A percentile compares a stretch with the other conserved stretches of the same genome.
Evolutionary conservation across 2,113 vertebrate genomes (phyloP).

Genomic region (Mormoops blainvillei): DNA sequence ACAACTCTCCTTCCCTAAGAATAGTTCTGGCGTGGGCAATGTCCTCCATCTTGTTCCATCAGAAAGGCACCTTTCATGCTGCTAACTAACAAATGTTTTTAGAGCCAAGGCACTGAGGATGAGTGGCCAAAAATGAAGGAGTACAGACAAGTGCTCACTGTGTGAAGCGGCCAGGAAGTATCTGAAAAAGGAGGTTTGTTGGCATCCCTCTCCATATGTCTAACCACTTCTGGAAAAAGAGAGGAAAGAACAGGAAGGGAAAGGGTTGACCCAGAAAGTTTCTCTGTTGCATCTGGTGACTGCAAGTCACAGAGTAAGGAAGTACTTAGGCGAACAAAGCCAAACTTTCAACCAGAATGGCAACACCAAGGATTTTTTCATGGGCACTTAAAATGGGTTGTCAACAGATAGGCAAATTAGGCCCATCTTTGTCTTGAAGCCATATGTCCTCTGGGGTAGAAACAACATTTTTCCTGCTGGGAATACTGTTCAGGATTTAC

Average conservation of each 20-base stretch:
- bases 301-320: neutral
- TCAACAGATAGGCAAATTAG: conserved; percentile 63
- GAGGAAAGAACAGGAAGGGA: neutral
- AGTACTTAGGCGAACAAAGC: neutral
- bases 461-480: conserved; percentile 39
- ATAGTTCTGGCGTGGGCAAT: neutral
- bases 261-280: neutral
- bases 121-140: neutral
- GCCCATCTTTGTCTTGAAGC: conserved; percentile 47
- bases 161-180: neutral
- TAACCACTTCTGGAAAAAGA: neutral
- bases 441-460: conserved; percentile 48
- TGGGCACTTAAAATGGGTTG: conserved; percentile 29
- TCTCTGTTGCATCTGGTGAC: conserved; percentile 7
- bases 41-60: neutral
- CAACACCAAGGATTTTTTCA: conserved; percentile 9
- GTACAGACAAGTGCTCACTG: neutral
- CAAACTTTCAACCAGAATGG: conserved; percentile 18
- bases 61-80: neutral
- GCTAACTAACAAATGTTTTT: neutral
- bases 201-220: neutral
- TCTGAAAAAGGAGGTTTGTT: neutral
- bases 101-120: neutral
- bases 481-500: conserved; percentile 13
- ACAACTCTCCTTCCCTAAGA: neutral